These are phyloP conservation scores for Tenthredo amoena DNA, from an alignment of 2,888 invertebrate genomes.

Conservation along the genomic window DNA sequence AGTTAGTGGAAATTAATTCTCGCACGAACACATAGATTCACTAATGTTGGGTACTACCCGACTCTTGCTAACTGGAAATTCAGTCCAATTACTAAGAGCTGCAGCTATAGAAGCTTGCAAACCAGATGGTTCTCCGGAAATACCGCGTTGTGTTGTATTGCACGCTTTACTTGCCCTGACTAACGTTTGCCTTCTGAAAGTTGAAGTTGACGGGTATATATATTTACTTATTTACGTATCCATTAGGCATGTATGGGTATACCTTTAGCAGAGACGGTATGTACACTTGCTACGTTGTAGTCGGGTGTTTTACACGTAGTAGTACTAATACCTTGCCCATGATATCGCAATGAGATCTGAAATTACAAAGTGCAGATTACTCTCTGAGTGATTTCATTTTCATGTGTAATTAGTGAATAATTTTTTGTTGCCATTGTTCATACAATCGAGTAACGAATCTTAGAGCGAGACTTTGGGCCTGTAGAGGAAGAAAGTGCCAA, in stretches of 20 bases:
- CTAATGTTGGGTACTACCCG: neutral
- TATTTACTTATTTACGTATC: neutral
- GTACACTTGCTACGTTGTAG: neutral
- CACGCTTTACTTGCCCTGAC: neutral
- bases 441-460: neutral
- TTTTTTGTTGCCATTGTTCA: neutral
- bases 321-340: too few species aligned
- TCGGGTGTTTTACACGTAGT: neutral
- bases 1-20: neutral
- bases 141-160: neutral
- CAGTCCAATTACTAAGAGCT: conserved; percentile 27
- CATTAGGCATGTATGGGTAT: neutral
- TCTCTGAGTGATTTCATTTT: too few species aligned
- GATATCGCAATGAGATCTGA: too few species aligned
- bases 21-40: neutral
- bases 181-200: neutral
- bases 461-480: too few species aligned
- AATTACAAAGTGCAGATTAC: too few species aligned
- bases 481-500: too few species aligned
- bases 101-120: conserved; percentile 11
- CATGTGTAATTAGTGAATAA: neutral
- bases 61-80: conserved; percentile 18
- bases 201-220: neutral
- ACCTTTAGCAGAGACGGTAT: neutral
- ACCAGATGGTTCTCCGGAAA: conserved; percentile 29